These are phyloP conservation scores for Plagiodera versicolora DNA, from an alignment of 2,888 invertebrate species.

Conservation along the genomic window DNA sequence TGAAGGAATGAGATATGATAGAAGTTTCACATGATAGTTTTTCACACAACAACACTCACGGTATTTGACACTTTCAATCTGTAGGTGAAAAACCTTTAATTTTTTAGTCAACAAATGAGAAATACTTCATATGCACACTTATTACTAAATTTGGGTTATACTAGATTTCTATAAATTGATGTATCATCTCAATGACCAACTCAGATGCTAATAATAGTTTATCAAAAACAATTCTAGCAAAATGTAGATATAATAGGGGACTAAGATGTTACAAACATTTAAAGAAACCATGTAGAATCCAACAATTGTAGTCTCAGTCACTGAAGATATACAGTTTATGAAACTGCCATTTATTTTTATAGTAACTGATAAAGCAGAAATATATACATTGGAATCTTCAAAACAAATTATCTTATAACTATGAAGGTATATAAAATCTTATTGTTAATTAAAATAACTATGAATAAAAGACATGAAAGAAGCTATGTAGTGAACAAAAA, in stretches of 20 bases:
- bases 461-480: conserved; percentile 17
- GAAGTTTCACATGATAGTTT: too few relatives aligned
- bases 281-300: neutral
- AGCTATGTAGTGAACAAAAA: conserved; percentile 15
- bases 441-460: conserved; percentile 26
- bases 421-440: conserved; percentile 31
- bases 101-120: neutral
- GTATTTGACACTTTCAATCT: too few relatives aligned
- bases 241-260: too few relatives aligned
- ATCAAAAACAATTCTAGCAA: too few relatives aligned
- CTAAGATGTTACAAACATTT: too few relatives aligned
- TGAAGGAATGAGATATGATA: too few relatives aligned
- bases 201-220: too few relatives aligned
- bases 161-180: neutral
- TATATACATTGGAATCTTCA: conserved; percentile 22
- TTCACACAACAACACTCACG: too few relatives aligned
- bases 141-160: neutral
- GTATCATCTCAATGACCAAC: too few relatives aligned
- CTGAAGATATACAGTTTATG: neutral
- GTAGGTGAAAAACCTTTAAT: too few relatives aligned
- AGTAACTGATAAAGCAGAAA: conserved; percentile 23
- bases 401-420: conserved; percentile 25
- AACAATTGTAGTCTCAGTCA: neutral
- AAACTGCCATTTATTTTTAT: conserved; percentile 13
- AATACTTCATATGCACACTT: neutral